phyloP scores from a whole-genome alignment of 2,797 vertebrate genomes.

The Centropyge bicolor region DNA sequence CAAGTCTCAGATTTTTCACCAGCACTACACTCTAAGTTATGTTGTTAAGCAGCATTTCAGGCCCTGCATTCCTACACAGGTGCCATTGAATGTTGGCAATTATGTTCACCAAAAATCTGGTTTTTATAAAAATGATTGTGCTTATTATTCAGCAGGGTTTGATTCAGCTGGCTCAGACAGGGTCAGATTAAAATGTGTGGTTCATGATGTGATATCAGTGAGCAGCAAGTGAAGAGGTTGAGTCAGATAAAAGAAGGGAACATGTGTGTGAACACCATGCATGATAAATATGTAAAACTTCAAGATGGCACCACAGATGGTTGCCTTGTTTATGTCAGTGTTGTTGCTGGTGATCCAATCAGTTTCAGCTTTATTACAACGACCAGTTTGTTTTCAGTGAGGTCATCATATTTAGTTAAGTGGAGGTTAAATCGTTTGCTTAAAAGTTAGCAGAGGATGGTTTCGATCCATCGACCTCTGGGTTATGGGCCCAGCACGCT shows the following conservation, averaged over 20 bases:
- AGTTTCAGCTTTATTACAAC: neutral
- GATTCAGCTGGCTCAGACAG: neutral
- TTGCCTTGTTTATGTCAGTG: neutral
- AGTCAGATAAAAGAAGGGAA: neutral
- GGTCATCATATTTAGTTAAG: neutral
- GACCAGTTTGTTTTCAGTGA: neutral
- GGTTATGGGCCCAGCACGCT: slow-evolving; percentile 59
- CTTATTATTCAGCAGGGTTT: neutral
- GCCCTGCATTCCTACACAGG: neutral
- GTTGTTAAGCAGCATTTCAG: neutral
- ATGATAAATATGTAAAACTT: neutral
- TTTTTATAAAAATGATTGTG: neutral
- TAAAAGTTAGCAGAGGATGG: slow-evolving; percentile 64
- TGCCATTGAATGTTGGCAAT: neutral
- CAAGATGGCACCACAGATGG: neutral
- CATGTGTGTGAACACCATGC: neutral
- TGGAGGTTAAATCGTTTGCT: too few relatives aligned
- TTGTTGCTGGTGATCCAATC: neutral
- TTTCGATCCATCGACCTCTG: slow-evolving; percentile 79
- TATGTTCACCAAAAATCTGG: neutral
- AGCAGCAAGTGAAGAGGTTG: neutral
- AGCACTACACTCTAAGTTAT: neutral
- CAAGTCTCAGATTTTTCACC: neutral
- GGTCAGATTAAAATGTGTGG: neutral
- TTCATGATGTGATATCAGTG: neutral